A percentile compares a stretch with the other conserved stretches of the same genome.
Evolutionary conservation across 2,797 vertebrate species (phyloP).

Genomic region (Etheostoma nigrum): DNA sequence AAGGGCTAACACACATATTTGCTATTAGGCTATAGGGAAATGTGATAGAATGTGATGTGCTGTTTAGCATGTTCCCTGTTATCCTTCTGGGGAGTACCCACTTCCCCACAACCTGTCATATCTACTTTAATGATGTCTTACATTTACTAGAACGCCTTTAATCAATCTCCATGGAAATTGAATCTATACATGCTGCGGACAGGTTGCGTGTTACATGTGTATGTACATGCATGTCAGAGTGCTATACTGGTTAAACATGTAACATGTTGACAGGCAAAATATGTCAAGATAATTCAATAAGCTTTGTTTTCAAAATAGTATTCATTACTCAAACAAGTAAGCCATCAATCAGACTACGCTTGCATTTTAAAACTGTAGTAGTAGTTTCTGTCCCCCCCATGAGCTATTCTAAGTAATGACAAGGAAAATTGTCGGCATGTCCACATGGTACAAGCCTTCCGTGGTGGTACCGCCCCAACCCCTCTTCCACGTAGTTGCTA

Average conservation of each 20-base stretch:
- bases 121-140: neutral
- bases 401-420: too few species aligned
- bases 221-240: neutral
- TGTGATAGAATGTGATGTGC: constrained; percentile 18
- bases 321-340: neutral
- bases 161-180: neutral
- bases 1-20: neutral
- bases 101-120: neutral
- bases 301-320: neutral
- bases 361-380: too few species aligned
- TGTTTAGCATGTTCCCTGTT: neutral
- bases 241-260: too few species aligned
- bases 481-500: too few species aligned
- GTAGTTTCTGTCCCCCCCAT: too few species aligned
- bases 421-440: too few species aligned
- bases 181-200: neutral
- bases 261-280: neutral
- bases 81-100: neutral
- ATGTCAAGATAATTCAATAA: neutral
- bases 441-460: too few species aligned
- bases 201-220: neutral
- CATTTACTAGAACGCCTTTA: neutral
- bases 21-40: neutral
- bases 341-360: neutral
- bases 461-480: too few species aligned